Evolutionary conservation across 2,888 invertebrate species (phyloP), one percentile per base, ranked within the genome.

Genomic region (Lasioglossum pauxillum): DNA sequence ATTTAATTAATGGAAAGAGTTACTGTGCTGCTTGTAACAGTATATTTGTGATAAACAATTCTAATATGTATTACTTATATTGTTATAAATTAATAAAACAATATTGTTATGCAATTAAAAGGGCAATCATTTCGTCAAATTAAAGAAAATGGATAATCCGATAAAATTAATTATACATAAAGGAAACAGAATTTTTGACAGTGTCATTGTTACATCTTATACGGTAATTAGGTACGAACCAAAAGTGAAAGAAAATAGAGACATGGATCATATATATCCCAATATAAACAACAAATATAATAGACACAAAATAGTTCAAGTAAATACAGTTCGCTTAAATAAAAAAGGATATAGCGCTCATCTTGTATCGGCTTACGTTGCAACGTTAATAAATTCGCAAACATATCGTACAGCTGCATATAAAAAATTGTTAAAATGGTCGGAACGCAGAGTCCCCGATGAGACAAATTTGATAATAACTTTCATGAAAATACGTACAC

Each of bases 401-500:
- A 44, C 87, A 53, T 95, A 94, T 89, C 93, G 92, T 49, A 88
- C 75, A 80, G 88, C 83, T 46, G 93, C 93, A 4, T n/a, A 92
- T 14, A 84, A 76, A 72, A 74, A 46, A 12, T 88, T 94, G 44
- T 74, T 85, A 38, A 27, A 57, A 69, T 90, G 69, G 14, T 75
- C 76, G 64, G 1, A 23, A 10, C n/a, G 57, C 12, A 84, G 80
- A 38, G 35, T 75, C 3, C 44, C n/a, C 0, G 31, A 79, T 41
- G 10, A 53, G 71, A 38, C 16, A 72, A 53, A 44, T 35, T 53
- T 12, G 23, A 23, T 64, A 16, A 78, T 92, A 5, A 82, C 95
- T 87, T 86, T 93, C 23, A 83, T 97, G 75, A 96, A 96, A 88
- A 93, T 97, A 69, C 94, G 96, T 82, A 96, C 96, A 23, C 97